Conservation (phyloP, 1,140 invertebrate species). For the Drosophila chauvacae region DNA sequence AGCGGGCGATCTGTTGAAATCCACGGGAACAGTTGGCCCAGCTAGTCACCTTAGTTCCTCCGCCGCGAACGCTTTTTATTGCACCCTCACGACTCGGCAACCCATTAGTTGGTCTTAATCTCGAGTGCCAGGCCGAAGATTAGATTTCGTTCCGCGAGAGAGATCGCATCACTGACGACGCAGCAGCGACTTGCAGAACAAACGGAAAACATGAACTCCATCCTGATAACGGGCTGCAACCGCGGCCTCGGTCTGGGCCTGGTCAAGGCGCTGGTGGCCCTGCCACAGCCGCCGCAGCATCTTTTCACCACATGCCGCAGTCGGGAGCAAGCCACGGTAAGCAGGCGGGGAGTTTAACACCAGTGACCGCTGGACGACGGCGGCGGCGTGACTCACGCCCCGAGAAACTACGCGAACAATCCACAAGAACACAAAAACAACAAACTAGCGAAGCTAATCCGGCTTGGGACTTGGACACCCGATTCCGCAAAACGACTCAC, state of each 20-base stretch:
- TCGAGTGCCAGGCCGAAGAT: constrained; percentile 51
- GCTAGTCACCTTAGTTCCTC: constrained; percentile 9
- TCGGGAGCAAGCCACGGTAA: constrained; percentile 87
- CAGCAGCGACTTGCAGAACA: not conserved
- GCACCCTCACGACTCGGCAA: constrained; percentile 22
- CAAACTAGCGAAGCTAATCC: constrained; percentile 8
- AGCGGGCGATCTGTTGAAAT: constrained; percentile 46
- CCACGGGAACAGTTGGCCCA: constrained; percentile 11
- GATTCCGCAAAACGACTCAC: constrained; percentile 49
- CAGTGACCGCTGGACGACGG: constrained; percentile 14
- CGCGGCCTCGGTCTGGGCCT: constrained; percentile 94
- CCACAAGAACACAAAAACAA: constrained; percentile 41
- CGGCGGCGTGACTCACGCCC: constrained; percentile 48
- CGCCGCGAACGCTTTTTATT: constrained; percentile 47
- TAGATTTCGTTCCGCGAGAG: constrained; percentile 53
- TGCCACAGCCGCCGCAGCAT: constrained; percentile 86
- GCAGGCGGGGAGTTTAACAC: constrained; percentile 13
- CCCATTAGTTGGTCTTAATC: constrained; percentile 47
- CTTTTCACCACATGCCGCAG: constrained; percentile 91
- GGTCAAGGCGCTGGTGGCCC: constrained; percentile 87
- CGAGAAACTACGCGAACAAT: constrained; percentile 64
- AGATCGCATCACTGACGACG: constrained; percentile 10
- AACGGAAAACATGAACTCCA: constrained; percentile 87
- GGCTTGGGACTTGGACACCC: constrained; percentile 1
- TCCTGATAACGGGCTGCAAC: constrained; percentile 95